Evolutionary conservation across 2,797 vertebrate genomes (phyloP), one percentile per base, ranked within the genome.

Genomic region (Phyllotis vaccarum): DNA sequence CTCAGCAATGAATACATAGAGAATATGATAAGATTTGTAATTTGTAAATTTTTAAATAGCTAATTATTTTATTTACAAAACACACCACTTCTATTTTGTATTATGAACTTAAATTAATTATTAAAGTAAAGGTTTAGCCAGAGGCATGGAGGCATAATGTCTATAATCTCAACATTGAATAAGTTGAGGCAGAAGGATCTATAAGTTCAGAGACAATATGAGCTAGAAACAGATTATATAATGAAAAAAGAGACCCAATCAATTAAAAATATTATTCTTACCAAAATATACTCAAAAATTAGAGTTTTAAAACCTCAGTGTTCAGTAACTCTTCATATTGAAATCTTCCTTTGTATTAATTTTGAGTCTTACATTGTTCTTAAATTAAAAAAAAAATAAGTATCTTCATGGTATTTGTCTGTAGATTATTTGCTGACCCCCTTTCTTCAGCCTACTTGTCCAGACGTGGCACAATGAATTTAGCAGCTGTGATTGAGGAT

Each of bases 51-150:
- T 94, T 86, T 29, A 90, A 66, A 74, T 90, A 86, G 49, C 3
- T 76, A n/a, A 79, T n/a, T 86, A 40, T 90, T 91, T 95, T 96
- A 4, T 60, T 83, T 13, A 85, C 31, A 72, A 72, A 82, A 24
- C 3, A 81, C 0, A 58, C 64, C 82, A 82, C 27, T 85, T 90
- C n/a, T 29, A 29, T 54, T 95, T 95, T 95, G 31, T 58, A 34
- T 82, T 37, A 5, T 79, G 3, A 58, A 12, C 62, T 93, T 74
- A 94, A 95, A 0, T 0, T 74, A 46, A 92, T 81, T 46, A 74
- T 34, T 93, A 34, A 93, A 83, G 72, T 49, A 75, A 72, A 92
- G 2, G 19, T 60, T 76, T 17, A 34, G 19, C 43, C 19, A 43
- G 17, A 37, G 27, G 3, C 4, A 24, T 27, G 4, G 54, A 46